Base-by-base conservation (phyloP, 2,888 invertebrate genomes). In the Acanthococcus lagerstroemiae region DNA sequence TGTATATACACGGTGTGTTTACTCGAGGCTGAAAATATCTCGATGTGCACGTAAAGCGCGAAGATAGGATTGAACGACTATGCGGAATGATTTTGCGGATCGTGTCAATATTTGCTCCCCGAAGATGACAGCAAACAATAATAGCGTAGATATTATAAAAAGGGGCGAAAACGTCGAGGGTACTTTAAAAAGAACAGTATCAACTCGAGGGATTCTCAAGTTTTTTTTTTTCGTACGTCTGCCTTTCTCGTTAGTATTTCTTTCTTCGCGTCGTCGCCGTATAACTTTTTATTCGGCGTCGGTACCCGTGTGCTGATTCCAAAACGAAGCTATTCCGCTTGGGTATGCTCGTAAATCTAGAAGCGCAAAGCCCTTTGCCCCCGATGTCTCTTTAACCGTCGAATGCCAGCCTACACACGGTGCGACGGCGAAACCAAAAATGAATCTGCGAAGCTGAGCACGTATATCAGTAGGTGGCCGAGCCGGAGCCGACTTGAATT, bases 41-140 rank as follows among this genome's bases (percentile, higher is more conserved):
- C 45, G 57, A 37, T 44, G 45, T 57, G 57, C 45, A 57, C 57
- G 45, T 57, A 57, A 57, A 57, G 45, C 12, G 25, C 45, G 57
- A 45, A 57, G 57, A 57, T 57, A 45, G 57, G 45, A 57, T 57
- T 44, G 57, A 57, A 57, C 45, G 57, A 57, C 37, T 37, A 57
- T 21, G 30, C 57, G 45, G 45, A 24, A 57, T 57, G 57, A 57
- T 57, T 57, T 57, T 57, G 45, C 57, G 57, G 57, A 57, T 57
- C 57, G 45, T 57, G 57, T 57, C 57, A 57, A 57, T 57, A 57
- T 57, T 57, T 57, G 57, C 57, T 45, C n/a, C n/a, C 57, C 45
- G 57, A 57, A 57, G 57, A 57, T 57, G 57, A 57, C 57, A 57
- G 57, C 57, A 57, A 57, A 57, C 57, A 57, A 57, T 57, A 57